phyloP scores from a whole-genome alignment of 2,113 vertebrate genomes.

The Bambusicola thoracicus region DNA sequence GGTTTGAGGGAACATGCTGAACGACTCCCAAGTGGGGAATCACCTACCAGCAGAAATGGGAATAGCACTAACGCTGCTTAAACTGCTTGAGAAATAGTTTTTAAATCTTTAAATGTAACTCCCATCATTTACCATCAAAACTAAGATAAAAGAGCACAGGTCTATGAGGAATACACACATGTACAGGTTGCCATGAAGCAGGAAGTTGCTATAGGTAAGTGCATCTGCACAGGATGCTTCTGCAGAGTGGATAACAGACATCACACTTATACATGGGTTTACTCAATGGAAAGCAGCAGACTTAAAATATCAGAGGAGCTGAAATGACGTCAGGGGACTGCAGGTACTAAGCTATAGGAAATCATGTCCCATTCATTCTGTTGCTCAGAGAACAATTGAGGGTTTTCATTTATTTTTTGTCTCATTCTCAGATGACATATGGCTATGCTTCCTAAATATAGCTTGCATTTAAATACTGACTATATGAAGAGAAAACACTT shows the following conservation, averaged over 20 bases:
- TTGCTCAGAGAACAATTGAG: neutral
- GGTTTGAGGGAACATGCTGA: neutral
- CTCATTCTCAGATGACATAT: neutral
- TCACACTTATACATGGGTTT: neutral
- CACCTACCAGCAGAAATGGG: neutral
- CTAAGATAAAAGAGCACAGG: neutral
- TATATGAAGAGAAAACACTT: neutral
- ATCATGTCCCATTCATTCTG: neutral
- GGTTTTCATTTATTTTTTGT: neutral
- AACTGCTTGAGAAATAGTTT: neutral
- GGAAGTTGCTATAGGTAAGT: neutral
- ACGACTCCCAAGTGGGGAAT: neutral
- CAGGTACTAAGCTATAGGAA: neutral
- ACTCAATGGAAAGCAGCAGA: neutral
- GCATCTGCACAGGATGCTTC: neutral
- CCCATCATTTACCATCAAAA: rapidly evolving
- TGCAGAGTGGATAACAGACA: neutral
- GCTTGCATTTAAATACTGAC: neutral
- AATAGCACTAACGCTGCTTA: neutral
- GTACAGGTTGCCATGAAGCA: neutral
- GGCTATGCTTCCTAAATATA: neutral
- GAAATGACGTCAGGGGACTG: neutral
- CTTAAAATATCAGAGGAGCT: neutral
- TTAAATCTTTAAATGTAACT: neutral
- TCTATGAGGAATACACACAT: neutral